Conservation (phyloP, 2,888 invertebrate genomes). For the Chaitophorus viminalis region DNA sequence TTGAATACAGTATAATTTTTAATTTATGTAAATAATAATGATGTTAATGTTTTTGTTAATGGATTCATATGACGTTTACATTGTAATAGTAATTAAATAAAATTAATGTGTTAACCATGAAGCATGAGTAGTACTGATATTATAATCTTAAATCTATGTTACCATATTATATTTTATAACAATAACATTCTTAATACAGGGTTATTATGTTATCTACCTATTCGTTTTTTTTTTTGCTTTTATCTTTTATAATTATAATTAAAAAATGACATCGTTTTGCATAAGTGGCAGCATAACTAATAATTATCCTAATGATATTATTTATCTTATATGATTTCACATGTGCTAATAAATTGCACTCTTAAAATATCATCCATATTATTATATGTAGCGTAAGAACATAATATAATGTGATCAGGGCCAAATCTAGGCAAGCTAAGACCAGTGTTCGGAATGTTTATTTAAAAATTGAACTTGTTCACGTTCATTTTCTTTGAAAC, state of each 20-base stretch:
- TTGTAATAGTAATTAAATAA: background rate
- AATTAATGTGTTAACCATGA: background rate
- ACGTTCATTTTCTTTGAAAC: no score
- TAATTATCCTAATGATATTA: background rate
- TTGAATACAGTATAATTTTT: background rate
- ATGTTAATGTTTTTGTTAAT: background rate
- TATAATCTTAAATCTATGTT: background rate
- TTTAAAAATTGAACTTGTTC: no score
- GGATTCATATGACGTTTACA: background rate
- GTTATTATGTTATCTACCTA: no score
- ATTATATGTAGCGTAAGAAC: no score
- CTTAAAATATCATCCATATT: no score
- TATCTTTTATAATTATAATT: background rate
- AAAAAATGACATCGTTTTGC: background rate
- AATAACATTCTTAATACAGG: background rate
- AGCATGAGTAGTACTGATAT: background rate
- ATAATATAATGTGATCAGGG: no score
- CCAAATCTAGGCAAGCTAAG: no score
- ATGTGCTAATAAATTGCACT: no score
- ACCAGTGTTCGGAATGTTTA: no score
- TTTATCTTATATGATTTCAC: no score
- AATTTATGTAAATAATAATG: conserved; percentile 1
- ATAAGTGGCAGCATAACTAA: background rate
- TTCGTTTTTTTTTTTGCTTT: no score
- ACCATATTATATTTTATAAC: background rate